Conservation (phyloP, 2,888 invertebrate species). For the Eledone cirrhosa region DNA sequence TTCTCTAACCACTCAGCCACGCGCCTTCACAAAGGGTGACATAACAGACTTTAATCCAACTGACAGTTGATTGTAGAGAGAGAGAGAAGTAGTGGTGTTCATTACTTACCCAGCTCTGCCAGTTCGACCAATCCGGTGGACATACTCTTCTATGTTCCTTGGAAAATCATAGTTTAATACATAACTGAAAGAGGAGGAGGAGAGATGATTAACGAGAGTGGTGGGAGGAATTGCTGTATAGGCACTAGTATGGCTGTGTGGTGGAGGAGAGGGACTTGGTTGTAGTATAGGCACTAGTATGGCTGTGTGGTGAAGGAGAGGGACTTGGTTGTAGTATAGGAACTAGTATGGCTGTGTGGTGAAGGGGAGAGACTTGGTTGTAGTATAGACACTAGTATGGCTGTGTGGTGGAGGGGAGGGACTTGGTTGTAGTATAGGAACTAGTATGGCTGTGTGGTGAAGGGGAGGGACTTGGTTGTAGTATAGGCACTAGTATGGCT, state of each 20-base stretch:
- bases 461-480: too few relatives aligned
- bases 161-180: conserved; percentile 95
- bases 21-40: background rate
- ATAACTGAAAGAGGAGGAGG: conserved; percentile 70
- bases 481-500: too few relatives aligned
- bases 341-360: too few relatives aligned
- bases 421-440: too few relatives aligned
- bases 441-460: too few relatives aligned
- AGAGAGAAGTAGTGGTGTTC: background rate
- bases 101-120: conserved; percentile 82
- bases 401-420: too few relatives aligned
- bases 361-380: too few relatives aligned
- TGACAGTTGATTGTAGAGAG: background rate
- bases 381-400: too few relatives aligned
- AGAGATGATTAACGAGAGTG: too few relatives aligned
- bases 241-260: background rate
- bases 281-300: too few relatives aligned
- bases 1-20: background rate
- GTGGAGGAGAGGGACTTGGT: background rate
- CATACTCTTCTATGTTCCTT: conserved; percentile 92
- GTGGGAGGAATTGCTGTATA: background rate
- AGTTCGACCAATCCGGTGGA: conserved; percentile 94
- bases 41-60: background rate
- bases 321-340: too few relatives aligned
- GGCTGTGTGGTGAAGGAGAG: too few relatives aligned